These are phyloP conservation scores for Rhizoglyphus robini DNA, from an alignment of 1,140 invertebrate genomes.

Conservation along the genomic window DNA sequence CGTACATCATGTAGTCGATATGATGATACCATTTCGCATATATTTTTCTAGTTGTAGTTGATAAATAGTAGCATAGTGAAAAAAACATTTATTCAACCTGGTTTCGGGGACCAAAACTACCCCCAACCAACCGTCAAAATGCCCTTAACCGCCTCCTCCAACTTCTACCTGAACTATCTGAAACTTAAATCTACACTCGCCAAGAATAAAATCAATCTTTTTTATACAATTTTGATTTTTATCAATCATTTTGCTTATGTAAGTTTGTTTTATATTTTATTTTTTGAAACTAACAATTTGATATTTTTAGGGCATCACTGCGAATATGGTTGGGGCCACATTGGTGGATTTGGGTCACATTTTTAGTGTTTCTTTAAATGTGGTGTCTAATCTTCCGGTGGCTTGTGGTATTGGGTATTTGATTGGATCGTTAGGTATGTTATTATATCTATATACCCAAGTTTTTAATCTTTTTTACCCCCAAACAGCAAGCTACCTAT, in stretches of 20 bases:
- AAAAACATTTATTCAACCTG: no score
- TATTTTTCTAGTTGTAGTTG: no score
- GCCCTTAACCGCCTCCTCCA: no score
- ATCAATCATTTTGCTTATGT: constrained; percentile 11
- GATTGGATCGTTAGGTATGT: constrained; percentile 2
- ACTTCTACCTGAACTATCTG: no score
- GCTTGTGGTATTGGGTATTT: background rate
- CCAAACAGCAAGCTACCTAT: background rate
- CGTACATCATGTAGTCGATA: no score
- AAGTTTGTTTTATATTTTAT: background rate
- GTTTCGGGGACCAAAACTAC: no score
- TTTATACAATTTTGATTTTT: constrained; percentile 9
- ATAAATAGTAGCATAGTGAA: no score
- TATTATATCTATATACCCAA: background rate
- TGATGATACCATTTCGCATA: no score
- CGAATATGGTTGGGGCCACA: background rate
- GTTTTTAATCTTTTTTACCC: no score
- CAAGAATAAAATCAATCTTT: background rate
- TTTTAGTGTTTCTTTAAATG: background rate
- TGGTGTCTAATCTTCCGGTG: background rate
- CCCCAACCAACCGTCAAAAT: no score
- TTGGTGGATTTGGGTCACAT: constrained; percentile 5
- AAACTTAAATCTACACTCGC: no score
- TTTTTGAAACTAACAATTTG: background rate
- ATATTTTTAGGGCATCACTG: background rate